Percentiles rank a stretch among this genome's conserved stretches.
phyloP scores from a whole-genome alignment of 2,797 vertebrate genomes.

The Rousettus madagascariensis region DNA sequence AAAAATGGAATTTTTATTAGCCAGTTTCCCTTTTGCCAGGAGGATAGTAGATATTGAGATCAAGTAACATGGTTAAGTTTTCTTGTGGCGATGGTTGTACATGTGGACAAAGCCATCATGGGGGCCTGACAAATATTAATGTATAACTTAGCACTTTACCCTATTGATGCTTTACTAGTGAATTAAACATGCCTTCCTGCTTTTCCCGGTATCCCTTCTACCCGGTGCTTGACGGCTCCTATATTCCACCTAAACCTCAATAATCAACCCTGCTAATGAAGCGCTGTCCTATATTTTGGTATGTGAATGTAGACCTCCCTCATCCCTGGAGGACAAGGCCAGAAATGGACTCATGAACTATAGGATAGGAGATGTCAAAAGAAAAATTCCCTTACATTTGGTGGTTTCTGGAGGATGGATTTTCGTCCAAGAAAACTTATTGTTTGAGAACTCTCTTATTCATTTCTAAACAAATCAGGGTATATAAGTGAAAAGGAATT shows the following conservation, averaged over 20 bases:
- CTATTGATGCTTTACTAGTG: neutral
- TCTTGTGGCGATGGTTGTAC: neutral
- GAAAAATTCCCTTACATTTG: neutral
- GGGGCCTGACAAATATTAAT: neutral
- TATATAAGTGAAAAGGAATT: neutral
- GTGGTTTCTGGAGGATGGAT: neutral
- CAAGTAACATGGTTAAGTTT: neutral
- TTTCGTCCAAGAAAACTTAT: neutral
- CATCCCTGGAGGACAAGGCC: neutral
- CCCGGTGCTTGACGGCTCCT: neutral
- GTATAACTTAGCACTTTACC: neutral
- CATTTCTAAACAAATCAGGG: neutral
- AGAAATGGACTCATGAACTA: neutral
- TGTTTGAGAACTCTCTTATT: neutral
- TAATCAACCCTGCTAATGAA: neutral
- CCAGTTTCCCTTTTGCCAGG: neutral
- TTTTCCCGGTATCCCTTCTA: neutral
- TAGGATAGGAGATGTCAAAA: neutral
- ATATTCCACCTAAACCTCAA: neutral
- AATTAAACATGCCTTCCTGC: neutral
- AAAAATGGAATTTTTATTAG: constrained; percentile 16
- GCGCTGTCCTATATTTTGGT: neutral
- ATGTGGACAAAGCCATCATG: rapidly evolving
- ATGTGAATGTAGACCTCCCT: neutral
- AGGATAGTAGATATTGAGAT: neutral